Evolutionary conservation across 2,888 invertebrate genomes (phyloP).

Genomic region (Agriopis marginaria): DNA sequence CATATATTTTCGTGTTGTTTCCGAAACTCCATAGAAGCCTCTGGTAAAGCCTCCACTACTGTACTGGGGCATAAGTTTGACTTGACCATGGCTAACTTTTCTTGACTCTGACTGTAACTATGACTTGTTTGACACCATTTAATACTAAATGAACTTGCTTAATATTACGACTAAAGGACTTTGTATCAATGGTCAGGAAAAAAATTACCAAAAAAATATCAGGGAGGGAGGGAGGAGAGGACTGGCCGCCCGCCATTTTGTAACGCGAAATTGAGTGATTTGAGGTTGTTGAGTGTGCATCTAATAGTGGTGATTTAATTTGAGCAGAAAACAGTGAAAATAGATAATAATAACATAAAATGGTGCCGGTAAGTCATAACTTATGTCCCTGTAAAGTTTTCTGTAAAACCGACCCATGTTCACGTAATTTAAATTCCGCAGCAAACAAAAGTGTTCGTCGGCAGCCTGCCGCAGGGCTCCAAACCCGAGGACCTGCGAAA

Average conservation of each 20-base stretch:
- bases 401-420: conserved; percentile 9
- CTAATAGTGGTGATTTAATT: conserved; percentile 29
- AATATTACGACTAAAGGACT: too few relatives aligned
- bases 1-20: too few relatives aligned
- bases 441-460: conserved; percentile 96
- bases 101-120: too few relatives aligned
- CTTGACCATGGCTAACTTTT: too few relatives aligned
- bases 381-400: background rate
- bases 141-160: too few relatives aligned
- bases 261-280: conserved; percentile 33
- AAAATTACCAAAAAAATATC: too few relatives aligned
- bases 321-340: conserved; percentile 31
- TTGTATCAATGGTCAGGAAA: too few relatives aligned
- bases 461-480: conserved; percentile 94
- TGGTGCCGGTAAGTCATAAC: conserved; percentile 78
- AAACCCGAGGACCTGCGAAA: conserved; percentile 93
- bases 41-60: too few relatives aligned
- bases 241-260: conserved; percentile 51
- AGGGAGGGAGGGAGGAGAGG: too few relatives aligned
- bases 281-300: conserved; percentile 42
- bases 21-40: too few relatives aligned
- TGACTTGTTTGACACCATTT: too few relatives aligned
- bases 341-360: conserved; percentile 46
- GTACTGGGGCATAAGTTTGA: too few relatives aligned
- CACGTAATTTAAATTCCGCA: conserved; percentile 64